These are phyloP conservation scores for Caenorhabditis becei DNA, from an alignment of 2,888 invertebrate genomes.

Conservation along the genomic window DNA sequence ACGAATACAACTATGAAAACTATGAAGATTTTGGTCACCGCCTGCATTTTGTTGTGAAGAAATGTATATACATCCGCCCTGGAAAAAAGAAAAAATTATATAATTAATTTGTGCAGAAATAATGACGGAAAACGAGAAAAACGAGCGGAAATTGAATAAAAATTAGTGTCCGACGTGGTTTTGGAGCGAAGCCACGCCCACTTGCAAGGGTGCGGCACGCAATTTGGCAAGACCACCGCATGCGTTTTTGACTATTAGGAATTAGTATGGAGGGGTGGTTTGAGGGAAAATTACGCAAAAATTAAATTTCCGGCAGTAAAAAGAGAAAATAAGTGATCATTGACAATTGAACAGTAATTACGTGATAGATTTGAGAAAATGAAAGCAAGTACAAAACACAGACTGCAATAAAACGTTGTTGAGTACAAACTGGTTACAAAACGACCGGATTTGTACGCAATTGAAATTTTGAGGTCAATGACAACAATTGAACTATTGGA, in stretches of 20 bases:
- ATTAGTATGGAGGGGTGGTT: background rate
- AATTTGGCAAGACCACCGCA: conserved; percentile 26
- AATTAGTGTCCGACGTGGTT: conserved; percentile 33
- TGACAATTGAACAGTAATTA: too few relatives aligned
- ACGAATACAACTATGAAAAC: conserved; percentile 47
- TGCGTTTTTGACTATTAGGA: background rate
- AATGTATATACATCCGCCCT: conserved; percentile 40
- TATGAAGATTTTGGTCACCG: conserved; percentile 54
- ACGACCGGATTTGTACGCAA: too few relatives aligned
- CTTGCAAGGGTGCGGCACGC: conserved; percentile 30
- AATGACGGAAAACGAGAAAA: conserved; percentile 4
- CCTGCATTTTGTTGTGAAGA: conserved; percentile 36
- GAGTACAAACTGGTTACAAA: too few relatives aligned
- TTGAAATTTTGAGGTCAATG: too few relatives aligned
- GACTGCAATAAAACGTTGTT: too few relatives aligned
- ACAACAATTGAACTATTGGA: too few relatives aligned
- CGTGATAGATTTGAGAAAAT: too few relatives aligned
- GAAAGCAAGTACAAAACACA: too few relatives aligned
- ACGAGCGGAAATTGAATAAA: conserved; percentile 4
- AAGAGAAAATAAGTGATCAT: too few relatives aligned
- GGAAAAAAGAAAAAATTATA: conserved; percentile 15
- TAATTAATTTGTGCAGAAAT: background rate
- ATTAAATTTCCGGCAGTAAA: too few relatives aligned
- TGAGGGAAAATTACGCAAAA: background rate
- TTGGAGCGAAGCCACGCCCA: conserved; percentile 27